Evolutionary conservation across 2,113 vertebrate species (phyloP).

Genomic region (Tauraco erythrolophus): DNA sequence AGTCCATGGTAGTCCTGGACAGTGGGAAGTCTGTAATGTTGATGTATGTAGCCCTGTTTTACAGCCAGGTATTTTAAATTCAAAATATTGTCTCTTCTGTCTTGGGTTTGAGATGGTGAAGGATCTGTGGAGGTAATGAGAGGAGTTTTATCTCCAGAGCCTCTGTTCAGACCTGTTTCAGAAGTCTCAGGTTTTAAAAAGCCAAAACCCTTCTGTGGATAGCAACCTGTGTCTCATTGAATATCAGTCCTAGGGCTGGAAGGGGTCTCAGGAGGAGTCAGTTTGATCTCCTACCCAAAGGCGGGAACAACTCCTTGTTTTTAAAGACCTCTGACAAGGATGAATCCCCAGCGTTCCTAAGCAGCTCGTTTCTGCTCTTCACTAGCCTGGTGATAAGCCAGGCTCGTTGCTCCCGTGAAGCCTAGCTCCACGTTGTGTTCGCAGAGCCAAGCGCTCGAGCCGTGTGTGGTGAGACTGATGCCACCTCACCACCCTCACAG

Average conservation of each 20-base stretch:
- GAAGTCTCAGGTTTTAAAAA: neutral
- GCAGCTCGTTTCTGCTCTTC: constrained; percentile 4
- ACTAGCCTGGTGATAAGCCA: constrained; percentile 8
- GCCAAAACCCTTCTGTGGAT: neutral
- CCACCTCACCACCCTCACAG: neutral
- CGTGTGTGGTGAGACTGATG: neutral
- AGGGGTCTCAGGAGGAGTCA: constrained; percentile 24
- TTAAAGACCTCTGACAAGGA: constrained; percentile 14
- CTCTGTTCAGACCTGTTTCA: constrained; percentile 12
- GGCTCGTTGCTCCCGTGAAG: neutral
- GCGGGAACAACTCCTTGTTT: constrained; percentile 48
- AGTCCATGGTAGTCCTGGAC: neutral
- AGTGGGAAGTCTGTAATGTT: neutral
- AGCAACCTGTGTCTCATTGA: constrained; percentile 29
- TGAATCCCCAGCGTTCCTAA: neutral
- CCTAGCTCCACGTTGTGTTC: neutral
- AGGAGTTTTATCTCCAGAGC: neutral
- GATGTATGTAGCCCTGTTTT: neutral
- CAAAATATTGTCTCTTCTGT: neutral
- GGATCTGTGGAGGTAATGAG: neutral
- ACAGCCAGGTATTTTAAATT: neutral
- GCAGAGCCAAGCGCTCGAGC: neutral
- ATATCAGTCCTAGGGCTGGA: constrained; percentile 33
- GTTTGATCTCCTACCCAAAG: constrained; percentile 58
- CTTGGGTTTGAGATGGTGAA: neutral